Percentiles rank a stretch among this genome's conserved stretches.
Conservation (phyloP, 2,888 invertebrate species). For the Halocaridina rubra region DNA sequence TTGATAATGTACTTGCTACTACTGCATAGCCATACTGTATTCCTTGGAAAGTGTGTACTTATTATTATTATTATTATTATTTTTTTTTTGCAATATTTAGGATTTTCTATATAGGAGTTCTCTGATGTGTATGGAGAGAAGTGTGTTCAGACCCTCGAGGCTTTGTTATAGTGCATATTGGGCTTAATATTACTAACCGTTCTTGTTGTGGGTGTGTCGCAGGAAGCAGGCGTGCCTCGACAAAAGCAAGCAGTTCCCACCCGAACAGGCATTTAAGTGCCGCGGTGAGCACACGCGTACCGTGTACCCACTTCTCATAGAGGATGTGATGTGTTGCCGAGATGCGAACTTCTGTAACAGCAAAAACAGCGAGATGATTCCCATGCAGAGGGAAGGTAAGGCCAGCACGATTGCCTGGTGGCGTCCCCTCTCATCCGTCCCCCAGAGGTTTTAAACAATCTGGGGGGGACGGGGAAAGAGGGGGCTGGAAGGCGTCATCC, state of each 20-base stretch:
- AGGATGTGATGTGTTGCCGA: slow-evolving; percentile 54
- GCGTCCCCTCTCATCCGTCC: slow-evolving; percentile 25
- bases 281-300: slow-evolving; percentile 43
- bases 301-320: slow-evolving; percentile 41
- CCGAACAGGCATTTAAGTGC: slow-evolving; percentile 54
- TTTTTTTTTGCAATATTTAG: too few relatives aligned
- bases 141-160: background rate
- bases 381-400: slow-evolving; percentile 51
- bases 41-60: too few relatives aligned
- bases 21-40: too few relatives aligned
- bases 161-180: background rate
- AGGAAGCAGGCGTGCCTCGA: slow-evolving; percentile 62
- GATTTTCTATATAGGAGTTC: too few relatives aligned
- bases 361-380: slow-evolving; percentile 11
- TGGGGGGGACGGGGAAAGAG: background rate
- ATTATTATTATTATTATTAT: too few relatives aligned
- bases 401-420: slow-evolving; percentile 39
- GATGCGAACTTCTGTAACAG: slow-evolving; percentile 55
- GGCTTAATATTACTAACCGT: background rate
- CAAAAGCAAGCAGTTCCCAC: slow-evolving; percentile 60
- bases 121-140: too few relatives aligned
- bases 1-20: too few relatives aligned
- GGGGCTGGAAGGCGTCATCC: background rate
- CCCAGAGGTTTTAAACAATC: background rate
- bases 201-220: slow-evolving; percentile 17